Percentiles rank a stretch among this genome's conserved stretches.
phyloP scores from a whole-genome alignment of 1,140 invertebrate genomes.

The Drosophila orosa region DNA sequence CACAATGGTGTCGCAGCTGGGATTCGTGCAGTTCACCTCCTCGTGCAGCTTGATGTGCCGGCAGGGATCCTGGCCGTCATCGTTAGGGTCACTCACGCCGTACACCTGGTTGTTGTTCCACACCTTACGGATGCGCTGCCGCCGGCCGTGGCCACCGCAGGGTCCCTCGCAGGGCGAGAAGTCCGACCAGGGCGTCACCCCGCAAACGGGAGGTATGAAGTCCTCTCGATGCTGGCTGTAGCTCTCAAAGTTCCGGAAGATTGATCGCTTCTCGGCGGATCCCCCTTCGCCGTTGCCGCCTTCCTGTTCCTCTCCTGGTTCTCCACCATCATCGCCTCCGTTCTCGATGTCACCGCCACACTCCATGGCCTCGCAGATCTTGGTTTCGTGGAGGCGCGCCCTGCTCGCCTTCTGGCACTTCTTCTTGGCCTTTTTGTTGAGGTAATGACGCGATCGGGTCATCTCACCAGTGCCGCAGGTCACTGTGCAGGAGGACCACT shows the following conservation, averaged over 20 bases:
- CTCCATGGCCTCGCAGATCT: slow-evolving; percentile 62
- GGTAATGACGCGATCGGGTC: slow-evolving; percentile 66
- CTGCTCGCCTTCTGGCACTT: slow-evolving; percentile 80
- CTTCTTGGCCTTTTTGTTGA: slow-evolving; percentile 74
- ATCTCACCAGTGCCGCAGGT: slow-evolving; percentile 86
- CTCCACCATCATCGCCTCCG: slow-evolving; percentile 14
- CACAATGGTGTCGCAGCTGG: slow-evolving; percentile 86
- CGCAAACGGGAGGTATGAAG: slow-evolving; percentile 86
- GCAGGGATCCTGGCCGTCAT: slow-evolving; percentile 83
- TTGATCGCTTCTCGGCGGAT: slow-evolving; percentile 54
- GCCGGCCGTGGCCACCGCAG: slow-evolving; percentile 85
- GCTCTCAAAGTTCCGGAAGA: slow-evolving; percentile 76
- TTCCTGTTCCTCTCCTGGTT: slow-evolving; percentile 13
- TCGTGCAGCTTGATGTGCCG: slow-evolving; percentile 81
- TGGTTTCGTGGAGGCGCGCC: slow-evolving; percentile 62
- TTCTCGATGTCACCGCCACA: slow-evolving; percentile 76
- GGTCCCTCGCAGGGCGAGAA: slow-evolving; percentile 90
- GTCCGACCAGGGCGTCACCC: slow-evolving; percentile 89
- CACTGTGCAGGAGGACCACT: slow-evolving; percentile 90
- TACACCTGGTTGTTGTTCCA: slow-evolving; percentile 83
- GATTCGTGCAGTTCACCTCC: slow-evolving; percentile 84
- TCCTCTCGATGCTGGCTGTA: slow-evolving; percentile 77
- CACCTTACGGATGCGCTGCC: slow-evolving; percentile 71
- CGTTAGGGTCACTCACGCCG: slow-evolving; percentile 55
- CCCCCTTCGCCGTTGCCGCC: slow-evolving; percentile 35